These are phyloP conservation scores for Misgurnus mizolepis DNA, from an alignment of 2,113 vertebrate genomes.

Conservation along the genomic window DNA sequence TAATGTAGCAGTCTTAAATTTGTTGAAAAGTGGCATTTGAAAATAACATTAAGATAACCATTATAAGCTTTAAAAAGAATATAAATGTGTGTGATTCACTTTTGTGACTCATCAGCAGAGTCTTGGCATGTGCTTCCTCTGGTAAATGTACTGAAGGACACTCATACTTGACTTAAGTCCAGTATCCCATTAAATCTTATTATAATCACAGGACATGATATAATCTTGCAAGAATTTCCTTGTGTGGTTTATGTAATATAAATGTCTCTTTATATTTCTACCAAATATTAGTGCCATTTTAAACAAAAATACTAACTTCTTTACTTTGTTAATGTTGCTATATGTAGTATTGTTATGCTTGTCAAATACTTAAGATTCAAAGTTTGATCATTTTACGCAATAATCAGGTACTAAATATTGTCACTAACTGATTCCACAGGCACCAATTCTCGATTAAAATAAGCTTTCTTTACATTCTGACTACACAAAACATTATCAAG, in stretches of 20 bases:
- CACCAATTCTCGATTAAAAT: too few species aligned
- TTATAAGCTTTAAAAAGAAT: background rate
- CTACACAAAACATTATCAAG: conserved; percentile 34
- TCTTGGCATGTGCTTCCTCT: background rate
- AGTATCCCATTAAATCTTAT: conserved; percentile 9
- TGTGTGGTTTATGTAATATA: background rate
- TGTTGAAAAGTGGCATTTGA: too few species aligned
- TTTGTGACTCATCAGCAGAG: background rate
- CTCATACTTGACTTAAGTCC: background rate
- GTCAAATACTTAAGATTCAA: too few species aligned
- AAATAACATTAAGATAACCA: background rate
- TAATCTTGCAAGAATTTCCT: background rate
- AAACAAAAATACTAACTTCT: background rate
- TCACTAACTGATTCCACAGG: background rate
- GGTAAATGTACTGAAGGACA: conserved; percentile 7
- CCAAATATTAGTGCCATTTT: background rate
- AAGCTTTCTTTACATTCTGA: background rate
- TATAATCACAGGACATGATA: conserved; percentile 18
- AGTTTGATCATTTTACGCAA: too few species aligned
- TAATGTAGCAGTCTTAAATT: too few species aligned
- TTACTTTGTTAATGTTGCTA: too few species aligned
- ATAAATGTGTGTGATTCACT: background rate
- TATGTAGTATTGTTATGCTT: too few species aligned
- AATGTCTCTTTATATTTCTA: conserved; percentile 1
- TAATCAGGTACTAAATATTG: too few species aligned